Base-by-base conservation (phyloP, 2,797 vertebrate genomes). In the Sarcophilus harrisii region DNA sequence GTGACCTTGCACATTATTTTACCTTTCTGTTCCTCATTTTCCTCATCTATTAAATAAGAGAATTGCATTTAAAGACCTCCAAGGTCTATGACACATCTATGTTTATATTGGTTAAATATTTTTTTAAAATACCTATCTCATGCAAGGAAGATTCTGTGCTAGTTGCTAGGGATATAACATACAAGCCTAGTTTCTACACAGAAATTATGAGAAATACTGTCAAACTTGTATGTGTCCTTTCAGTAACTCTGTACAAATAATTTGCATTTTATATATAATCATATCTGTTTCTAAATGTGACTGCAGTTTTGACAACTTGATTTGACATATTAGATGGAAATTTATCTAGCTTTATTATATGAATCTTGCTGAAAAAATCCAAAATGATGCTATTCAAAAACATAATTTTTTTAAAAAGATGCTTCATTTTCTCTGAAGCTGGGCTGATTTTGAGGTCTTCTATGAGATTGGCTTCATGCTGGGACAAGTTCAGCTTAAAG, bases 301-400 rank as follows among this genome's bases (percentile, higher is more conserved):
- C 93, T 97, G 45, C 57, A 81, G 21, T 90, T 3, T 0, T 95
- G 32, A 28, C 29, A 89, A 27, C 30, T 30, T 93, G 90, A 97
- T n/a, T 92, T 95, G 66, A 90, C n/a, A 62, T 8, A 90, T 60
- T 91, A 13, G 90, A 94, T 96, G 96, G 92, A 91, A 29, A 52
- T 9, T 93, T 95, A 29, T 90, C 54, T 93, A 89, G 21, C 1
- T 90, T 96, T 45, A 73, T 30, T 58, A 6, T 97, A 87, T 94
- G 38, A 59, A 91, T n/a, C 94, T 73, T 92, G 5, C 92, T 96
- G 57, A 91, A 96, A 95, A 62, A 14, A 30, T 92, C 27, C 94
- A 97, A 94, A 94, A 96, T 96, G 29, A 59, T 55, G 57, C 1
- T 95, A 13, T 94, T 95, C 90, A 58, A 90, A 97, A 97, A 93